These are phyloP conservation scores for Coronaproctus castanopsis DNA, from an alignment of 2,888 invertebrate genomes.

Conservation along the genomic window DNA sequence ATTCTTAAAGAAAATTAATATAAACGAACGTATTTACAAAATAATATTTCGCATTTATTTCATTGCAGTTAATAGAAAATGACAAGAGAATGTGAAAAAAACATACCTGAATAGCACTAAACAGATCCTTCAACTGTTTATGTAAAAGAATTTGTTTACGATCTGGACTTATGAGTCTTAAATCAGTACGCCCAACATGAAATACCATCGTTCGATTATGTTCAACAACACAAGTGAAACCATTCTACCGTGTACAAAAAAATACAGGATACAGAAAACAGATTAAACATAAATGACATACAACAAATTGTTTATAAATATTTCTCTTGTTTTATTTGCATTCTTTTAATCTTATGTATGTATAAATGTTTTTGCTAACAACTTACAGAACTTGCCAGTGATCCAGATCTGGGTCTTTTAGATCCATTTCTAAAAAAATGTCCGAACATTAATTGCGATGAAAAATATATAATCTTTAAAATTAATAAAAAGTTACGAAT, in stretches of 20 bases:
- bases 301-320: too few relatives aligned
- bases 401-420: background rate
- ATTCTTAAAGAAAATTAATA: too few relatives aligned
- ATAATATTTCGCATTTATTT: too few relatives aligned
- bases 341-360: too few relatives aligned
- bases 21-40: too few relatives aligned
- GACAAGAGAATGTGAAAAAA: too few relatives aligned
- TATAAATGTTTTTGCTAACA: too few relatives aligned
- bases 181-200: constrained; percentile 65
- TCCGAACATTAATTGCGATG: background rate
- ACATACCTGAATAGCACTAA: constrained; percentile 57
- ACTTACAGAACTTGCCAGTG: background rate
- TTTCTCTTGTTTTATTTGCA: too few relatives aligned
- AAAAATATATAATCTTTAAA: too few relatives aligned
- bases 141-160: constrained; percentile 73
- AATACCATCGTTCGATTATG: constrained; percentile 88
- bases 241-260: constrained; percentile 1
- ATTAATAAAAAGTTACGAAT: too few relatives aligned
- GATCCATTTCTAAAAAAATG: background rate
- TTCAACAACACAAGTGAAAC: constrained; percentile 29
- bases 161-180: constrained; percentile 80
- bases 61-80: too few relatives aligned
- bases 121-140: constrained; percentile 70
- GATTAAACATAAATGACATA: too few relatives aligned
- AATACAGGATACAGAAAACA: background rate